Evolutionary conservation across 2,888 invertebrate genomes (phyloP), one percentile per base, ranked within the genome.

Genomic region (Metellina segmentata): DNA sequence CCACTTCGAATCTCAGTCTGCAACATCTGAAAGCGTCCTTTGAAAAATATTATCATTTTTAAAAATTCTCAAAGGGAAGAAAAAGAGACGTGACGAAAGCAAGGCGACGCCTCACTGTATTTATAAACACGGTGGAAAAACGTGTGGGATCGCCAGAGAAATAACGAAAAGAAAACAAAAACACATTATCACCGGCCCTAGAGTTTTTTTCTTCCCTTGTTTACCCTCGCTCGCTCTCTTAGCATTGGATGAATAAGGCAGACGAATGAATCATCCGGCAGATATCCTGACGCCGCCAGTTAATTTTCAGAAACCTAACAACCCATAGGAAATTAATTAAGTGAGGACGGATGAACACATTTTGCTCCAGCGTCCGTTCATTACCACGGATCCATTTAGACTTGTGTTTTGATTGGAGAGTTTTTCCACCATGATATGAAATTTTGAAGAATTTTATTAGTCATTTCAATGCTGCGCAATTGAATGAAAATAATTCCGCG

Each of bases 81-180:
- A 20, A 20, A 72, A 72, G 19, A 19, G 72, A 72, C 11, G 13
- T 7, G 61, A 61, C 9, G 51, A 77, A 48, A 79, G 61, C 34
- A 61, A 34, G 34, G 9, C 19, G 34, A 61, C 79, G 53, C 13
- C 61, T 79, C 34, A 61, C 53, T 13, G 61, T 61, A 61, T 61
- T 61, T 61, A 79, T 61, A 79, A 79, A 79, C 61, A 79, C 49
- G 51, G 78, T 19, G 19, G 51, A 49, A 19, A 8, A 61, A 19
- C 78, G 61, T 34, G 79, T 79, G 79, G 79, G 79, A 53, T 13
- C 34, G 7, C 11, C 61, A 19, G 19, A 53, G 52, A 53, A 78
- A 78, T 34, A 61, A 79, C 34, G 79, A 53, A 69, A 53, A 61
- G 20, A 79, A 61, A 79, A 61, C 79, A 13, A 61, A 61, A 61